phyloP scores from a whole-genome alignment of 2,797 vertebrate genomes.

The Loriculus beryllinus region DNA sequence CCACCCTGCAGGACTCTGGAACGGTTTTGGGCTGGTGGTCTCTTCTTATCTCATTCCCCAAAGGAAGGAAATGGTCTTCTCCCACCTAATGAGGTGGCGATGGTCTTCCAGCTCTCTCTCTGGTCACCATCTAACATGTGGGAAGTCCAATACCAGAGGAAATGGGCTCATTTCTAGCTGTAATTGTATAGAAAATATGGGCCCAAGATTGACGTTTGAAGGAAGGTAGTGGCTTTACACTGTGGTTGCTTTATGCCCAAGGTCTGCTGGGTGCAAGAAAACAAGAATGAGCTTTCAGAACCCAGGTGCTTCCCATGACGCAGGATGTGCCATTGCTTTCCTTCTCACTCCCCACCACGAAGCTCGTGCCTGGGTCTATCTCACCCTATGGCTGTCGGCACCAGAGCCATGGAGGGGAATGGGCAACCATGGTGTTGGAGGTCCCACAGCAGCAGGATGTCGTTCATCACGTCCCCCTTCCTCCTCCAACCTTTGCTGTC shows the following conservation, averaged over 20 bases:
- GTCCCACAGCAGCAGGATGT: fast-evolving
- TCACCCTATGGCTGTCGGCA: background rate
- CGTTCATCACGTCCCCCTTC: background rate
- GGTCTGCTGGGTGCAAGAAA: background rate
- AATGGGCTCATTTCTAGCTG: background rate
- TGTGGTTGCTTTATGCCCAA: background rate
- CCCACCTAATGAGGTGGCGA: fast-evolving
- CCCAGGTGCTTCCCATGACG: fast-evolving
- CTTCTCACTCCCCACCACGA: fast-evolving
- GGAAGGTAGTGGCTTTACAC: background rate
- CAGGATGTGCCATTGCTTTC: fast-evolving
- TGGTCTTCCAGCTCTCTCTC: background rate
- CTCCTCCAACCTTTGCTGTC: background rate
- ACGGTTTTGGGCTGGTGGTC: background rate
- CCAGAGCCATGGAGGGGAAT: background rate
- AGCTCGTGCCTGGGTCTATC: background rate
- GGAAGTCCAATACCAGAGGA: background rate
- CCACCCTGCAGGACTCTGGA: fast-evolving
- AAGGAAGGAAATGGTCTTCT: background rate
- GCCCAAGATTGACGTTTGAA: fast-evolving
- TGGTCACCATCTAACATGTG: background rate
- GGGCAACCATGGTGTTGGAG: background rate
- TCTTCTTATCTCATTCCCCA: background rate
- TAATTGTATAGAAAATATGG: background rate
- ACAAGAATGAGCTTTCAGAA: background rate